Evolutionary conservation across 23 tunicate genomes (phyloP), one percentile per base, ranked within the genome.

Genomic region (Styela plicata): DNA sequence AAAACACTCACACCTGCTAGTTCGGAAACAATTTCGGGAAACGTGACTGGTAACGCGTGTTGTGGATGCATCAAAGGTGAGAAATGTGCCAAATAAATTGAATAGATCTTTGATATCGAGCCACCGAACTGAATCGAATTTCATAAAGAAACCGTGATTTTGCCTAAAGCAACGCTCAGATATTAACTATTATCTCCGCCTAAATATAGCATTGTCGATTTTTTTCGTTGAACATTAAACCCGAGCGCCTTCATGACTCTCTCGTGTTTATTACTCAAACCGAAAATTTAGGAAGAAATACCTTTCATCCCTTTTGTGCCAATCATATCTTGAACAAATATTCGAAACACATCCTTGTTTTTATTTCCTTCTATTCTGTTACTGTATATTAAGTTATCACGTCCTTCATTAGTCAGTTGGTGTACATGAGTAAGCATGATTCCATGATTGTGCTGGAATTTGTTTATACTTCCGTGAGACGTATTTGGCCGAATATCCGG

Each of bases 321-420:
- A 36, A 74, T 89, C 85, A 89, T 84, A n/a, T 89, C 85, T 33
- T 79, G 83, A 2, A 89, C 88, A 62, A 89, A 84, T 75, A 34
- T 36, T 67, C 86, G 37, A 18, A 85, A 61, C 34, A 89, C 87
- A 22, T 91, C 90, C 32, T 70, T 21, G 63, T 73, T 80, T 69
- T 86, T 91, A 16, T 82, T 64, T 37, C 90, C 90, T 34, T 27
- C 67, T 2, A 83, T 83, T 31, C 70, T 85, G 30, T 84, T 79
- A 69, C 74, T 79, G 86, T 87, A 87, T 1, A 87, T 62, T 23
- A 87, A 25, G 10, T 36, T 67, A 20, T 91, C 91, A 1, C 34
- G 61, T 32, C 91, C 91, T 16, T 29, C 86, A 44, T 75, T 80
- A 13, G 73, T 85, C 5, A 31, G 1, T 33, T 83, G 70, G 86